Evolutionary conservation across 2,113 vertebrate species (phyloP).

Genomic region (Glareola pratincola): DNA sequence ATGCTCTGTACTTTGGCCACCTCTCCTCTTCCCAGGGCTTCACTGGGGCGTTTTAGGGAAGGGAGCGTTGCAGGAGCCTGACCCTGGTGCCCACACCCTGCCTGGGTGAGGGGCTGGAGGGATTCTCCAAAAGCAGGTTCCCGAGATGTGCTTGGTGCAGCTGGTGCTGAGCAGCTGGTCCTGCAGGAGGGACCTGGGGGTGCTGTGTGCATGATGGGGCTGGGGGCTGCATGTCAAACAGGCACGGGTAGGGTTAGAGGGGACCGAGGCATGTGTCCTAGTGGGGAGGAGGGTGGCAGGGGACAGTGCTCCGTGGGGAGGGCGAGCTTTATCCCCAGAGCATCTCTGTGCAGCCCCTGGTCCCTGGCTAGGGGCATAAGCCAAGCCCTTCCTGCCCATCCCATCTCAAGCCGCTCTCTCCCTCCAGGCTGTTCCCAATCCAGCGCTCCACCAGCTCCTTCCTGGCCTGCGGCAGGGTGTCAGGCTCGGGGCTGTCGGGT

Average conservation of each 20-base stretch:
- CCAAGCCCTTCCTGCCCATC: neutral
- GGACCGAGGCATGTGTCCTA: neutral
- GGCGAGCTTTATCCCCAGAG: neutral
- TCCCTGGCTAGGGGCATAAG: neutral
- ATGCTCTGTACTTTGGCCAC: neutral
- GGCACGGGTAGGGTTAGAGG: no score
- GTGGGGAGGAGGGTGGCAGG: neutral
- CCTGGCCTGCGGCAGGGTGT: constrained; percentile 13
- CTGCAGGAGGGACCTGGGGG: neutral
- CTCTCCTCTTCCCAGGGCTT: neutral
- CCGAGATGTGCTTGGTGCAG: neutral
- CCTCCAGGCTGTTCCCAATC: neutral
- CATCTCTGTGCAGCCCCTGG: neutral
- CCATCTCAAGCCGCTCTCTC: neutral
- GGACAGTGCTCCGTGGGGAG: neutral
- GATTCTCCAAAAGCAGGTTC: neutral
- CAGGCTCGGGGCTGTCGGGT: neutral
- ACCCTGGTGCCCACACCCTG: neutral
- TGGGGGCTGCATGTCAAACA: neutral
- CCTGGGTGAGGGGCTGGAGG: neutral
- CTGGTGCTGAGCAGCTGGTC: neutral
- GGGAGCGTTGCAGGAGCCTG: neutral
- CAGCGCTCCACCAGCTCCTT: neutral
- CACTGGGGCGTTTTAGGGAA: neutral
- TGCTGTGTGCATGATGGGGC: fast-evolving